phyloP scores from a whole-genome alignment of 2,888 invertebrate genomes.

The Busseola fusca region DNA sequence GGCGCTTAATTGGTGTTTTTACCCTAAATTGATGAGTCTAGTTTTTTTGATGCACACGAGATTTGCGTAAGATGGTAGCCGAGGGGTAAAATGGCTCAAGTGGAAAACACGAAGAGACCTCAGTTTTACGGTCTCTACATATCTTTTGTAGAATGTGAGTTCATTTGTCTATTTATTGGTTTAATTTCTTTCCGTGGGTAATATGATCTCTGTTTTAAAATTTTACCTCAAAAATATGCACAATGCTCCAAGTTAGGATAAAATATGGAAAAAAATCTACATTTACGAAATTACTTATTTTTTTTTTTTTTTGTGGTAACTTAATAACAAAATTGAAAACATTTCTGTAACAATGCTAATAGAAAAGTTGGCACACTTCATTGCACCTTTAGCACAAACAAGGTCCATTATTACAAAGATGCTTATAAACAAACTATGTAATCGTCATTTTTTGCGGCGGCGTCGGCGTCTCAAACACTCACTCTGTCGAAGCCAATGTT shows the following conservation, averaged over 20 bases:
- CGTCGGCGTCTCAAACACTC: constrained; percentile 24
- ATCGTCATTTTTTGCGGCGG: constrained; percentile 56
- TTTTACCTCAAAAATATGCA: constrained; percentile 3
- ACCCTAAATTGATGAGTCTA: constrained; percentile 68
- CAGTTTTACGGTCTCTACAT: not conserved
- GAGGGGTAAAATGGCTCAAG: constrained; percentile 31
- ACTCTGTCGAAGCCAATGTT: constrained; percentile 56
- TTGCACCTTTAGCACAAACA: constrained; percentile 55
- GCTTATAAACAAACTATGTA: constrained; percentile 57
- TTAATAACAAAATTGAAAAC: constrained; percentile 47
- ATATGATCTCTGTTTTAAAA: constrained; percentile 23
- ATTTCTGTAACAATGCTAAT: constrained; percentile 42
- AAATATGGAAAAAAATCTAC: constrained; percentile 9
- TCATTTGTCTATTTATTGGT: constrained; percentile 28
- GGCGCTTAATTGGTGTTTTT: constrained; percentile 81
- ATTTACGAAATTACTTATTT: constrained; percentile 22
- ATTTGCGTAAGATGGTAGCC: constrained; percentile 78
- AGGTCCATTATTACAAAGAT: constrained; percentile 46
- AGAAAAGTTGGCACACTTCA: constrained; percentile 49
- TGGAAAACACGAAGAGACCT: constrained; percentile 11
- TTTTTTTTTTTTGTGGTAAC: constrained; percentile 30
- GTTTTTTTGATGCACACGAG: constrained; percentile 51
- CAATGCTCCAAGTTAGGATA: constrained; percentile 13
- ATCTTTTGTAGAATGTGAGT: constrained; percentile 9
- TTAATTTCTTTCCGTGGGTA: constrained; percentile 14